phyloP scores from a whole-genome alignment of 1,140 invertebrate species.

The Aphelinus certus region DNA sequence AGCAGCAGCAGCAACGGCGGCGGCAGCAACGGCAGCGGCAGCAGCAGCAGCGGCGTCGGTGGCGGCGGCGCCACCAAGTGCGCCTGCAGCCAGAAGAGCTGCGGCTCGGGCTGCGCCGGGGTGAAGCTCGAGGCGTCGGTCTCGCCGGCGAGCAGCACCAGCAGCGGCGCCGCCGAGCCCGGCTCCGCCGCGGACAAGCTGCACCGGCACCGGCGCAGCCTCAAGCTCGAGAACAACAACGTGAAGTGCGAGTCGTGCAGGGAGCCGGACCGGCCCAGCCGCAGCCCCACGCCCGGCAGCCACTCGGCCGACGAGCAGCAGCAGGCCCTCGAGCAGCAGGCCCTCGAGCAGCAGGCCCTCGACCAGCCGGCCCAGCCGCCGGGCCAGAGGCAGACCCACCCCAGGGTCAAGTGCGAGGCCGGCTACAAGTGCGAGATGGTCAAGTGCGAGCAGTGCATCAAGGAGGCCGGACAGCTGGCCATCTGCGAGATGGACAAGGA shows the following conservation, averaged over 20 bases:
- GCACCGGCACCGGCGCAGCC: conserved; percentile 42
- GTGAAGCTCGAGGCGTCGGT: conserved; percentile 59
- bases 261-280: neutral
- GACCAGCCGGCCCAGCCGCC: conserved; percentile 26
- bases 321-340: conserved; percentile 57
- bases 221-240: conserved; percentile 63
- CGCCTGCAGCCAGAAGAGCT: neutral
- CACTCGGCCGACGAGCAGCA: conserved; percentile 48
- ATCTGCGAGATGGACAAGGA: conserved; percentile 63
- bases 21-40: neutral
- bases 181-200: neutral
- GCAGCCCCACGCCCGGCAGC: conserved; percentile 40
- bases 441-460: conserved; percentile 63
- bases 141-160: conserved; percentile 46
- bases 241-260: conserved; percentile 63
- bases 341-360: conserved; percentile 46
- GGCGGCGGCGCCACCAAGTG: neutral
- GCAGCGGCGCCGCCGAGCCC: neutral
- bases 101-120: conserved; percentile 37
- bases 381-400: conserved; percentile 52
- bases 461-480: conserved; percentile 56
- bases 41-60: neutral
- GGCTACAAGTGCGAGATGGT: conserved; percentile 61
- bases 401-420: conserved; percentile 59
- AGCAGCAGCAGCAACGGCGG: neutral